Conservation (phyloP, 2,888 invertebrate genomes). For the Maniola hyperantus region DNA sequence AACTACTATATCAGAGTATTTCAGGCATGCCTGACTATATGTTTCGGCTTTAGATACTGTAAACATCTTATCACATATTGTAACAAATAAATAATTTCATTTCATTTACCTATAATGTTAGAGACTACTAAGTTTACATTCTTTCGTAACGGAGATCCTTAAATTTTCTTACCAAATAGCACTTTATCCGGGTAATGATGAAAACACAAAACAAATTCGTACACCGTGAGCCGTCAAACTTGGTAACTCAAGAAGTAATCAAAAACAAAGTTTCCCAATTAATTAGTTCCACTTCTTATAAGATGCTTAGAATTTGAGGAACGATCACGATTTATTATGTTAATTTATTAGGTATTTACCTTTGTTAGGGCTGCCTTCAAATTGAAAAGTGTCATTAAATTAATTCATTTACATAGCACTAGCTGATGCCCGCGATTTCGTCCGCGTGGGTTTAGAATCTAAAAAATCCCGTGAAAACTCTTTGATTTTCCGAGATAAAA, state of each 20-base stretch:
- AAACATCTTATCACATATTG: too few relatives aligned
- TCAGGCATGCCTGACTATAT: too few relatives aligned
- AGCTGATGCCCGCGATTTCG: too few relatives aligned
- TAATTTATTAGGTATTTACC: conserved; percentile 7
- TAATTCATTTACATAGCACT: too few relatives aligned
- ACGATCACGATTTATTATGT: conserved; percentile 16
- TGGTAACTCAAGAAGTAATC: conserved; percentile 35
- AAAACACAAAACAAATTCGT: conserved; percentile 11
- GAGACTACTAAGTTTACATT: too few relatives aligned
- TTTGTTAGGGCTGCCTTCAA: neutral
- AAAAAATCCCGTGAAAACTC: too few relatives aligned
- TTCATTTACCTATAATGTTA: too few relatives aligned
- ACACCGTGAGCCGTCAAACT: conserved; percentile 9
- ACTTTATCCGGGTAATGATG: neutral
- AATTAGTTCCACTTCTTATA: conserved; percentile 36
- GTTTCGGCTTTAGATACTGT: too few relatives aligned
- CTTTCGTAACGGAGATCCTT: neutral
- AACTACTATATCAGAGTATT: too few relatives aligned
- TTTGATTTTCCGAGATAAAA: too few relatives aligned
- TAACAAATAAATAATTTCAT: too few relatives aligned
- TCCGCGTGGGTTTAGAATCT: too few relatives aligned
- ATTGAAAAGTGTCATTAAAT: neutral
- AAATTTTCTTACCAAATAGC: neutral
- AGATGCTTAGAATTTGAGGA: conserved; percentile 6
- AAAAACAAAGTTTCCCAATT: conserved; percentile 35